Base-by-base conservation (phyloP, 2,888 invertebrate species). In the Scaeva pyrastri region DNA sequence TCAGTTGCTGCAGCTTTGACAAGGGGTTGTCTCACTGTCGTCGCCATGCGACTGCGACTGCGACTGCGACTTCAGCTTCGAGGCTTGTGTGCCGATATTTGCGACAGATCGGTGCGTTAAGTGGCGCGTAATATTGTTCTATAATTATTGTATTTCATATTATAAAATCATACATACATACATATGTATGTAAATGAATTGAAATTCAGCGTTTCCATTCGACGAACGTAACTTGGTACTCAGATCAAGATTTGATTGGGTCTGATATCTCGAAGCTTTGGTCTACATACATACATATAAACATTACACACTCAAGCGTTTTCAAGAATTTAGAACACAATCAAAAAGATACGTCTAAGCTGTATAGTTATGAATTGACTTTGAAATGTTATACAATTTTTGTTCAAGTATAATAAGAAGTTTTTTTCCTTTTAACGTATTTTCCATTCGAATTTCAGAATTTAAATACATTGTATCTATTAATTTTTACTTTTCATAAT, bases 1-100 rank as follows among this genome's bases (percentile, higher is more conserved):
- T 86, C 86, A 82, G 43, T 82, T 86, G 82, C 74, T 71, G 62
- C 58, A 77, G 74, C 81, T 76, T 26, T 77, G 77, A 74, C 85
- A 82, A 77, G 73, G 76, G 58, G 50, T 26, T 82, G 82, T 76
- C 75, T 55, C 45, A 68, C n/a, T 50, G 48, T 52, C 79, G 48
- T 52, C 79, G 55, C 50, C 23, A 56, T 60, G 43, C n/a, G 45
- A 45, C 36, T n/a, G n/a, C n/a, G n/a, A n/a, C n/a, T n/a, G n/a
- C n/a, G n/a, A n/a, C n/a, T n/a, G n/a, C n/a, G n/a, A n/a, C n/a
- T n/a, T n/a, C n/a, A 8, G 8, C 31, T 43, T 12, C 31, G 36
- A 52, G 14, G 31, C 43, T 71, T 45, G 68, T 72, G 52, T 48
- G n/a, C 26, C 76, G 45, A 43, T 75, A 31, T 52, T 71, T 80